Evolutionary conservation across 1,140 invertebrate species (phyloP).

Genomic region (Meloidogyne hapla): DNA sequence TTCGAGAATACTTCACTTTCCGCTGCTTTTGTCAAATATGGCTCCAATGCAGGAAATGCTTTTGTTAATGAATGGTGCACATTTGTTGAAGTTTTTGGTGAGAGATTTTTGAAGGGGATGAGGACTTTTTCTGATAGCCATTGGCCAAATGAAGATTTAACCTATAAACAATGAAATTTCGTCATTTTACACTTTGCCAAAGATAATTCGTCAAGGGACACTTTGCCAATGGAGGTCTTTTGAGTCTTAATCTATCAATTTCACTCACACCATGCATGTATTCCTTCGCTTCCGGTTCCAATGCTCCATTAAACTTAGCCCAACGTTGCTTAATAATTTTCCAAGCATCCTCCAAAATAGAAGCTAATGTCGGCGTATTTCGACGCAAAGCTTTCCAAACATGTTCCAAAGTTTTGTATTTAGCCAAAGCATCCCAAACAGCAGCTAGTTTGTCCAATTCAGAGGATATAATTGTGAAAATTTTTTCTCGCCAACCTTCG

Average conservation of each 20-base stretch:
- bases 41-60: background rate
- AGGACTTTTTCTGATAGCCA: background rate
- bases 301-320: background rate
- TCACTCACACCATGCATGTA: background rate
- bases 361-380: background rate
- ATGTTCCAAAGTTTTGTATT: background rate
- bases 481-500: background rate
- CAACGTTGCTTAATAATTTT: background rate
- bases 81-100: background rate
- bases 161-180: background rate
- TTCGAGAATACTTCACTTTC: background rate
- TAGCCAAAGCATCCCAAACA: background rate
- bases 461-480: background rate
- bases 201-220: background rate
- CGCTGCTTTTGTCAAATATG: background rate
- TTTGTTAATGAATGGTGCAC: background rate
- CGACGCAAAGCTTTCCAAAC: constrained; percentile 1
- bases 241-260: background rate
- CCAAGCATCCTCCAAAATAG: constrained; percentile 19
- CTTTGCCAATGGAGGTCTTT: background rate
- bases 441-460: background rate
- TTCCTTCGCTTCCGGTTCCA: constrained; percentile 12
- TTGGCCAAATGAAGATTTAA: background rate
- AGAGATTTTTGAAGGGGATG: background rate
- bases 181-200: too few species aligned